Base-by-base conservation (phyloP, 64 coral and sea anemone species). In the Porites lutea region DNA sequence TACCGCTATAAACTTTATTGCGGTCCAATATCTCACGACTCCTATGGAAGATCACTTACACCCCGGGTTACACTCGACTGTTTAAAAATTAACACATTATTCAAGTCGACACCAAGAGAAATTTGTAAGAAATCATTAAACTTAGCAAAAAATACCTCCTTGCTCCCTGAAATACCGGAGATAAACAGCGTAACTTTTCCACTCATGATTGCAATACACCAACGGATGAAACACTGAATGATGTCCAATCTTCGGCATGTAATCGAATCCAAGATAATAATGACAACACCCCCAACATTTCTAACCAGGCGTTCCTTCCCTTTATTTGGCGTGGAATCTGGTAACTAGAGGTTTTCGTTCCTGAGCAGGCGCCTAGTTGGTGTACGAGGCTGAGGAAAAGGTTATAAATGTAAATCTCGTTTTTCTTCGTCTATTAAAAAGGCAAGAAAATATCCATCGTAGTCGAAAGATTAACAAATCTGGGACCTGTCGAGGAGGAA, bases 101-200 rank as follows among this genome's bases (percentile, higher is more conserved):
- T 37, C 27, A 37, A 37, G 27, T 37, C 27, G 27, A 37, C 27
- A 37, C 27, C 27, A 37, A 37, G 27, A 37, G 27, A 0, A 37
- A 37, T 37, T 11, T 55, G 53, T 0, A 55, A 11, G 7, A 57
- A 7, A 7, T 57, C 10, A 18, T 19, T 23, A 23, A 43, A 50
- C 22, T 13, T 21, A 18, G 8, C 9, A 18, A 22, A 3, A 70
- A 65, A 71, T 13, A 90, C 88, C 77, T 81, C 77, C 72, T 90
- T 78, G 37, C 37, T 90, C 23, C 88, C 88, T 60, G 88, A 90
- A 81, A 80, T 77, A 69, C 52, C 77, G 27, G 88, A 90, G 77
- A 81, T 54, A 57, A 71, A 90, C 53, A 90, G 48, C 44, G 79
- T 80, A 47, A 90, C 79, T 59, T 69, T 89, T 65, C 75, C 59